Base-by-base conservation (phyloP, 1,140 invertebrate genomes). In the Atopsyche davidsoni region DNA sequence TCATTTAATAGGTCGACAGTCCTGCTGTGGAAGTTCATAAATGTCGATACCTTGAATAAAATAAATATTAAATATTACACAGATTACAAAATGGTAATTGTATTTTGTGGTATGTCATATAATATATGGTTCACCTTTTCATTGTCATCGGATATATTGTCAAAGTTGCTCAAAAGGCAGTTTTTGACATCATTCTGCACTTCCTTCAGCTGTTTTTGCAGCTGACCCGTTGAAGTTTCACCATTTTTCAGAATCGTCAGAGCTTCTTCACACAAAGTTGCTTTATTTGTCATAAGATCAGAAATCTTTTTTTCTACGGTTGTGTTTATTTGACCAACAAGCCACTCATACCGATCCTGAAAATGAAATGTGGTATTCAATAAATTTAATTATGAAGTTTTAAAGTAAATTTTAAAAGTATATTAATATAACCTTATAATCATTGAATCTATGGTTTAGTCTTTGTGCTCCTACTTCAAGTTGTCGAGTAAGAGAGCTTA, bases 401-500 rank as follows among this genome's bases (percentile, higher is more conserved):
- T 9, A 9, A 28, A 9, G 7, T 28, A 9, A 28, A 43, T 17
- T 14, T 24, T 4, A 43, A 43, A 23, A 24, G 35, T 51, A 43
- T 35, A 38, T 16, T 13, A 24, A 9, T 53, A 24, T 60, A 53
- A 76, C 76, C 66, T 73, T 67, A 46, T 70, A 78, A 59, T 78
- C 72, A 54, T 72, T 69, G n/a, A 71, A 64, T 66, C 73, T 75
- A 52, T 75, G 72, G 32, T 72, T 65, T 1, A 80, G 64, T 45
- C 69, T 66, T 46, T 56, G 61, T 2, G 64, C 51, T 6, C 73
- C 72, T 3, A 67, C 69, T 25, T 75, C 70, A 13, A 81, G 60
- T 59, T 79, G 74, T 48, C 70, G 70, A 4, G 68, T 46, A 24
- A 80, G 73, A 9, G 69, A 64, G n/a, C 62, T 60, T 9, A 82